Percentiles rank a stretch among this genome's conserved stretches.
These are phyloP conservation scores for Choloepus didactylus DNA, from an alignment of 2,797 vertebrate species.

Conservation along the genomic window DNA sequence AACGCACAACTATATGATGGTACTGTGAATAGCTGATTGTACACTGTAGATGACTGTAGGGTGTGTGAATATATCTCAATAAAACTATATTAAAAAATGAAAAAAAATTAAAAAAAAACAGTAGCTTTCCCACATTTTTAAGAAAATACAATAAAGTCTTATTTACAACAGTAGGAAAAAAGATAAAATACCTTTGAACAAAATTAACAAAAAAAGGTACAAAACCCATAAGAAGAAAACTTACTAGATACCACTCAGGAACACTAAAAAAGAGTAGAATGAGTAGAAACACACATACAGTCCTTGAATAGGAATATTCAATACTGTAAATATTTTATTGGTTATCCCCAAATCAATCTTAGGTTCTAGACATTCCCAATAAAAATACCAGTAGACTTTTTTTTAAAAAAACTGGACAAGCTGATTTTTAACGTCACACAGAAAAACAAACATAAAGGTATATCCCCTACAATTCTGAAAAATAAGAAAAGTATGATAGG, in stretches of 20 bases:
- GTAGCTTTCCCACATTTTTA: not conserved
- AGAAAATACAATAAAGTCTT: not conserved
- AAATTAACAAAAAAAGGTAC: not conserved
- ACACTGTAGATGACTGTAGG: no score
- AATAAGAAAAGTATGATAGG: not conserved
- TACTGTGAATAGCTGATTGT: no score
- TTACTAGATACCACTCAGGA: not conserved
- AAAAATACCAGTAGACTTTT: not conserved
- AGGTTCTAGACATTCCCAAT: not conserved
- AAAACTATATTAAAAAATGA: no score
- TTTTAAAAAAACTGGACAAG: not conserved
- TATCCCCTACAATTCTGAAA: not conserved
- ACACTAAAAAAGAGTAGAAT: not conserved
- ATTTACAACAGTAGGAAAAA: not conserved
- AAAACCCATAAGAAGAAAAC: not conserved
- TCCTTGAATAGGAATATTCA: not conserved
- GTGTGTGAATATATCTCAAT: no score
- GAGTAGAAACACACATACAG: not conserved
- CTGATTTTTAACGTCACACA: not conserved
- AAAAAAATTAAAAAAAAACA: not conserved
- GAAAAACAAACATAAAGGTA: not conserved
- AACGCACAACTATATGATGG: no score
- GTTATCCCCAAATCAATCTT: not conserved
- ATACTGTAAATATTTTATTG: not conserved
- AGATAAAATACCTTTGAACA: not conserved